phyloP scores from a whole-genome alignment of 2,888 invertebrate genomes.

The Himalopsyche kuldschensis region DNA sequence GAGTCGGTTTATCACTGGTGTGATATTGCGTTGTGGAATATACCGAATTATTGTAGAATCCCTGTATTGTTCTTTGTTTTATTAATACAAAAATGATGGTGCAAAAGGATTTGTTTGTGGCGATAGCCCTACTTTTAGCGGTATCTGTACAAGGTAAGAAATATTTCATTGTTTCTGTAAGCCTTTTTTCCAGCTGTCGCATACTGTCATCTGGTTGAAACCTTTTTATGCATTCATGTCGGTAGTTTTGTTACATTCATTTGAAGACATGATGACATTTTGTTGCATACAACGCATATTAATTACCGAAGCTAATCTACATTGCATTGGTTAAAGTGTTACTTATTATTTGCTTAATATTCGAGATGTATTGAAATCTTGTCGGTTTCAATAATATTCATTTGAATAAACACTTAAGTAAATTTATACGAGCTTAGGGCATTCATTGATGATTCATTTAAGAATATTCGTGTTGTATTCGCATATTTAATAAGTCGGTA shows the following conservation, averaged over 20 bases:
- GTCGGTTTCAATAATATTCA: no score
- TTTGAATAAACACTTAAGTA: no score
- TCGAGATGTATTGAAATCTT: no score
- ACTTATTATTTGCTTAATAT: no score
- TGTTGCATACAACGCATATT: not conserved
- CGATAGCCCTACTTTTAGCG: conserved; percentile 3
- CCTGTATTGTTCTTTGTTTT: not conserved
- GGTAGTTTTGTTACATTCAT: not conserved
- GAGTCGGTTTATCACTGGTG: conserved; percentile 10
- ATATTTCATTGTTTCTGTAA: not conserved
- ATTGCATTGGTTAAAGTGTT: no score
- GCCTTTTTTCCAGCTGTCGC: not conserved
- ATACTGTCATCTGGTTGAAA: not conserved
- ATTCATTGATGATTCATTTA: no score
- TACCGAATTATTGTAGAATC: no score
- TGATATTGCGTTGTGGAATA: no score
- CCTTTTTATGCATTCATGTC: not conserved
- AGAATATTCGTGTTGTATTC: no score
- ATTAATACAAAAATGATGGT: conserved; percentile 14
- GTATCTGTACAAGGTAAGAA: conserved; percentile 17
- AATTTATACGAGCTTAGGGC: no score
- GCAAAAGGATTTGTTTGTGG: conserved; percentile 6
- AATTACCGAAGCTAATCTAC: no score
- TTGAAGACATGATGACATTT: not conserved
- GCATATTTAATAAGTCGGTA: no score